Evolutionary conservation across 2,113 vertebrate genomes (phyloP).

Genomic region (Caranx ignobilis): DNA sequence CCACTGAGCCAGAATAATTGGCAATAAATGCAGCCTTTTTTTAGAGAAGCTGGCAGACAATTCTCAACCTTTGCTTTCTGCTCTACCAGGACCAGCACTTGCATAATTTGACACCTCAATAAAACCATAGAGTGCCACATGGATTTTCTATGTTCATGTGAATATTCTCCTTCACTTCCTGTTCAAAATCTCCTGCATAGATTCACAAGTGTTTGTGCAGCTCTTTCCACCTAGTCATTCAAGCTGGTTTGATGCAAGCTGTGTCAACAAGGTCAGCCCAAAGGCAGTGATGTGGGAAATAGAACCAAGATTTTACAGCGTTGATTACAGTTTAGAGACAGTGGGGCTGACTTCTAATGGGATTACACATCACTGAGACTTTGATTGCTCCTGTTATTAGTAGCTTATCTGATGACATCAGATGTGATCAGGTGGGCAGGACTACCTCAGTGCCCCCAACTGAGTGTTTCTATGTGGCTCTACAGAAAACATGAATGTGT

Average conservation of each 20-base stretch:
- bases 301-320: conserved; percentile 56
- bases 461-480: conserved; percentile 22
- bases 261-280: conserved; percentile 39
- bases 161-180: not conserved
- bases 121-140: conserved; percentile 1
- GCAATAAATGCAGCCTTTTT: conserved; percentile 30
- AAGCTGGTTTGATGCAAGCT: conserved; percentile 23
- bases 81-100: not conserved
- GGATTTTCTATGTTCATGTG: not conserved
- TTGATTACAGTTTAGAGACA: conserved; percentile 64
- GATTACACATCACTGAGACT: conserved; percentile 78
- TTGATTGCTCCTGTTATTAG: conserved; percentile 73
- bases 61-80: conserved; percentile 14
- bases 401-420: conserved; percentile 64
- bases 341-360: conserved; percentile 66
- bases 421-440: conserved; percentile 54
- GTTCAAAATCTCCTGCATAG: conserved; percentile 1
- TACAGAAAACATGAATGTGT: conserved; percentile 35
- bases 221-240: conserved; percentile 18
- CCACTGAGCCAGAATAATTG: conserved; percentile 44
- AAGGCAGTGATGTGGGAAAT: conserved; percentile 43
- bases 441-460: conserved; percentile 18
- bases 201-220: conserved; percentile 28
- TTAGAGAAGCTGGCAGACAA: conserved; percentile 26
- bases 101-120: not conserved